Conservation (phyloP, 2,113 vertebrate species). For the Tragelaphus scriptus region DNA sequence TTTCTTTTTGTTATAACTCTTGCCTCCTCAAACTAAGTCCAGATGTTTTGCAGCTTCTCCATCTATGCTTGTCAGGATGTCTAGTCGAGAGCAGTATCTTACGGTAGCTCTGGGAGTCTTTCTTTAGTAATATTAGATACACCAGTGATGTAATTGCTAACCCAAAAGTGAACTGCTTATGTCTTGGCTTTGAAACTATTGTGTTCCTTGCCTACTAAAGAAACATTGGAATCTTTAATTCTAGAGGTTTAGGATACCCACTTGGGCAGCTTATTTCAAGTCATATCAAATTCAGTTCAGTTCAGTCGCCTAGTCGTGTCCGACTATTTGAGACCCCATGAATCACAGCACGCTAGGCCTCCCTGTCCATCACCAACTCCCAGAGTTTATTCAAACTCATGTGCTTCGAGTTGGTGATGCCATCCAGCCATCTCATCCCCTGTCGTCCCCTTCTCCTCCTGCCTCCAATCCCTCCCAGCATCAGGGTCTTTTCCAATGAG, state of each 20-base stretch:
- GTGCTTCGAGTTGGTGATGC: fast-evolving
- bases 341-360: fast-evolving
- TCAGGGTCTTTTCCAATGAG: too few species aligned
- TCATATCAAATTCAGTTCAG: too few species aligned
- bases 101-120: background rate
- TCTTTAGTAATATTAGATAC: background rate
- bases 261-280: background rate
- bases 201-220: background rate
- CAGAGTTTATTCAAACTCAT: too few species aligned
- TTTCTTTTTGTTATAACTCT: background rate
- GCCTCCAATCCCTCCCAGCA: too few species aligned
- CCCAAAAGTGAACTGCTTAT: background rate
- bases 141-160: background rate
- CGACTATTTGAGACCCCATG: fast-evolving
- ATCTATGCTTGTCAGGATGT: background rate
- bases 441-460: too few species aligned
- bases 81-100: background rate
- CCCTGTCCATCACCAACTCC: too few species aligned
- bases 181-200: background rate
- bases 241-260: background rate
- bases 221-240: background rate
- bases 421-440: too few species aligned
- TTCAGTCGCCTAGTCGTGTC: fast-evolving
- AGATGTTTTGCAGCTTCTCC: background rate
- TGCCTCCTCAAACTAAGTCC: background rate